Base-by-base conservation (phyloP, 2,888 invertebrate genomes). In the Drosophila mimetica region DNA sequence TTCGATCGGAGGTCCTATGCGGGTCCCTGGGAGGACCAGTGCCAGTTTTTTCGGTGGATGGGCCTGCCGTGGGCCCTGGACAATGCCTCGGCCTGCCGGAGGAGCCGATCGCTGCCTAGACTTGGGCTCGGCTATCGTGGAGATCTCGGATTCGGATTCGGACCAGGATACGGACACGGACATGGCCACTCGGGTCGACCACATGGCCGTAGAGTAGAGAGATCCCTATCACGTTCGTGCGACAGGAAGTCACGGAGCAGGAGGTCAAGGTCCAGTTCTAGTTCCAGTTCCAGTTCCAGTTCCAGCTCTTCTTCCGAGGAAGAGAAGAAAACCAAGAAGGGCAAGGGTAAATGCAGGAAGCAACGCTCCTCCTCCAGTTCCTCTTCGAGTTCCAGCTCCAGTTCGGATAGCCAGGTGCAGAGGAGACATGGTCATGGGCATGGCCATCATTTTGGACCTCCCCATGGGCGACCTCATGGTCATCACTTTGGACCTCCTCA, bases 21-120 rank as follows among this genome's bases (percentile, higher is more conserved):
- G 46, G 30, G 28, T n/a, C 18, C 54, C 36, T 59, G 50, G 51
- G 34, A 58, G 48, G 76, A 63, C 11, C 63, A 50, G 18, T 46
- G 44, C 22, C 74, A 72, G 83, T 85, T 83, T 87, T 85, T 83
- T 83, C 87, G 75, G 64, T 58, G 34, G 50, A 47, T 36, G 70
- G 79, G 87, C 75, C 82, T 71, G 57, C 87, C 83, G 77, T 74
- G 79, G 70, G 75, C 64, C 75, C 52, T 28, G 67, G 70, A 66
- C 60, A 44, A 61, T n/a, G 16, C 28, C 64, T 48, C 64, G 79
- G 72, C 50, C 42, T 22, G 37, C 8, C 46, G 46, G 30, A 70
- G 44, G 42, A 44, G 71, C 34, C 54, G 64, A 28, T 66, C 77
- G 32, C 50, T 44, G 14, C 66, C 73, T 81, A 79, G 75, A 37